These are phyloP conservation scores for Limnephilus marmoratus DNA, from an alignment of 2,888 invertebrate genomes.

Conservation along the genomic window DNA sequence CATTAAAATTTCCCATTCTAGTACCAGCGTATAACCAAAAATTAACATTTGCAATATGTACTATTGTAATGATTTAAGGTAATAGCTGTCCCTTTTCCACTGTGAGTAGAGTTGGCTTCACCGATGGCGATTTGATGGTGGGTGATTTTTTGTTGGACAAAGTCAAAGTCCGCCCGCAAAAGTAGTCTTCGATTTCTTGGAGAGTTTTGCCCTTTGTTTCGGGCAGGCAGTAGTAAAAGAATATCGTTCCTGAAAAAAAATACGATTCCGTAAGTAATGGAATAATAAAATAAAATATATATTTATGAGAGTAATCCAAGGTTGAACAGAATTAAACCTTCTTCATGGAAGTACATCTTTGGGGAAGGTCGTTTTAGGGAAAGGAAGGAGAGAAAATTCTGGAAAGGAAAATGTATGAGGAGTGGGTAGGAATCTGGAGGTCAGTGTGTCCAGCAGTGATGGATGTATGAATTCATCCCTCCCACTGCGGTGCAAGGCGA, in stretches of 20 bases:
- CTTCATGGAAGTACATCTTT: no score
- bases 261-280: neutral
- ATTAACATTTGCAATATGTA: neutral
- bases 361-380: no score
- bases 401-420: no score
- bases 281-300: neutral
- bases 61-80: conserved; percentile 48
- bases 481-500: no score
- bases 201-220: conserved; percentile 83
- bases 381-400: no score
- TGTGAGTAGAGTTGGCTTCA: conserved; percentile 54
- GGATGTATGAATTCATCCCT: no score
- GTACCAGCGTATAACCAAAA: neutral
- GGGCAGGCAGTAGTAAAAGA: conserved; percentile 81
- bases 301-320: no score
- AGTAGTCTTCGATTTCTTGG: conserved; percentile 85
- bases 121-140: conserved; percentile 68
- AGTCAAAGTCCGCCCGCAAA: conserved; percentile 79
- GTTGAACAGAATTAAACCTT: no score
- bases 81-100: conserved; percentile 63
- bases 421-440: no score
- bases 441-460: no score
- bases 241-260: conserved; percentile 75
- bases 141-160: conserved; percentile 72
- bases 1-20: neutral